Evolutionary conservation across 37 sponge, comb jelly and placozoan genomes (phyloP).

Genomic region (Agelas oroides): DNA sequence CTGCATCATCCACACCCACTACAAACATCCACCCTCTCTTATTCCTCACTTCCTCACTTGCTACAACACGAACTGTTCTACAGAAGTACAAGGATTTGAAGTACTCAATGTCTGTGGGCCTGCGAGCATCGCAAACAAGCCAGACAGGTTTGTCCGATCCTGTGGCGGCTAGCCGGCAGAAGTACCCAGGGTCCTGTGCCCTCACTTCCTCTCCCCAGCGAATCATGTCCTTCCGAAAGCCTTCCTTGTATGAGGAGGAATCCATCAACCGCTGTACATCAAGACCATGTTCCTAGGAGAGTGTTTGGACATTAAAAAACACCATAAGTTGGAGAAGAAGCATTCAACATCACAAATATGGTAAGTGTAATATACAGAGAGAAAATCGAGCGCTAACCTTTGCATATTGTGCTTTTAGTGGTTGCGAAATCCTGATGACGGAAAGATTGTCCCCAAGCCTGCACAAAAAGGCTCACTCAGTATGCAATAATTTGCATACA

Average conservation of each 20-base stretch:
- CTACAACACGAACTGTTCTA: constrained; percentile 66
- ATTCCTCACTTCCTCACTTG: constrained; percentile 64
- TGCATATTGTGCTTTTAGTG: constrained; percentile 75
- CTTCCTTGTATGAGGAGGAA: constrained; percentile 87
- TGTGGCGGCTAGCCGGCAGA: constrained; percentile 80
- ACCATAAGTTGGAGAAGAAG: too few species aligned
- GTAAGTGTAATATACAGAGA: too few species aligned
- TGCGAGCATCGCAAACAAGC: constrained; percentile 88
- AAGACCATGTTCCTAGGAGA: constrained; percentile 76
- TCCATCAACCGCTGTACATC: constrained; percentile 79
- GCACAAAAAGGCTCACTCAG: not conserved
- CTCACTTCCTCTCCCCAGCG: constrained; percentile 82
- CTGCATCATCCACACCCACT: constrained; percentile 85
- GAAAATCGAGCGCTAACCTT: constrained; percentile 32
- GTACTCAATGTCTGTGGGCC: constrained; percentile 83
- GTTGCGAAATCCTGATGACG: constrained; percentile 65
- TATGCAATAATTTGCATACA: too few species aligned
- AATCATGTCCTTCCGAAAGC: constrained; percentile 91
- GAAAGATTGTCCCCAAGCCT: constrained; percentile 28
- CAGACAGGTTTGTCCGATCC: constrained; percentile 70
- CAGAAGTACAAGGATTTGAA: constrained; percentile 56
- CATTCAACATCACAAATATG: too few species aligned
- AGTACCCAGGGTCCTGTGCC: constrained; percentile 77
- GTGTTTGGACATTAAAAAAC: not conserved
- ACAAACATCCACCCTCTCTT: constrained; percentile 85